Base-by-base conservation (phyloP, 2,113 vertebrate genomes). In the Microcebus jonahi region DNA sequence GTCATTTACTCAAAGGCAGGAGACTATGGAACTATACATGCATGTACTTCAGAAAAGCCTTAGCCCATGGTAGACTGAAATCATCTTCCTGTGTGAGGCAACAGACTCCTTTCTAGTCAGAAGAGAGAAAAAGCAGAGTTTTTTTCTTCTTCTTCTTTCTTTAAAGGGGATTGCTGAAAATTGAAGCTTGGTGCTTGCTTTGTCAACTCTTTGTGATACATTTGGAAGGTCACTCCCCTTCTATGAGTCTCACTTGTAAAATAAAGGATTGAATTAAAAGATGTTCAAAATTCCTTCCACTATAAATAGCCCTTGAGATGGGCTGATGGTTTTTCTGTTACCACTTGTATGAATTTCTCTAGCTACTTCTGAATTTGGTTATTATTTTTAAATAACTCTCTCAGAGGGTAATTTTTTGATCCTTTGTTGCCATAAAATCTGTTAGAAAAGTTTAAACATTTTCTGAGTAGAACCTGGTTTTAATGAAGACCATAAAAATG, bases 361-460 rank as follows among this genome's bases (percentile, higher is more conserved):
- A 73, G 25, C 81, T 92, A 18, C 75, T 94, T n/a, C 53, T 73
- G 75, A 96, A 71, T 12, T 55, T 88, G 42, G n/a, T 75, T 45
- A 82, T 92, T 59, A 63, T 87, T 92, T 86, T 55, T 45, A 90
- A 95, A 93, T 90, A 77, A 71, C 63, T 96, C 55, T 34, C 92
- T 59, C 34, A 71, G 73, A 73, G 59, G 70, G 36, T 70, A 80
- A 71, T 45, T 39, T 79, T 79, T 94, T 94, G 36, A 90, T 87
- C 29, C 2, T 61, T 82, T 63, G 34, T 80, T 80, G 14, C 85
- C 53, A 93, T 93, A 88, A 92, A 96, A 70, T 75, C 50, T 85
- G 13, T 80, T 92, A 80, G 42, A 88, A 76, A 92, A 48, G 23
- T 61, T 71, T 91, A 94, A 96, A 85, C 91, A 57, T 93, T 95